Evolutionary conservation across 1,140 invertebrate genomes (phyloP).

Genomic region (Bursaphelenchus mucronatus): DNA sequence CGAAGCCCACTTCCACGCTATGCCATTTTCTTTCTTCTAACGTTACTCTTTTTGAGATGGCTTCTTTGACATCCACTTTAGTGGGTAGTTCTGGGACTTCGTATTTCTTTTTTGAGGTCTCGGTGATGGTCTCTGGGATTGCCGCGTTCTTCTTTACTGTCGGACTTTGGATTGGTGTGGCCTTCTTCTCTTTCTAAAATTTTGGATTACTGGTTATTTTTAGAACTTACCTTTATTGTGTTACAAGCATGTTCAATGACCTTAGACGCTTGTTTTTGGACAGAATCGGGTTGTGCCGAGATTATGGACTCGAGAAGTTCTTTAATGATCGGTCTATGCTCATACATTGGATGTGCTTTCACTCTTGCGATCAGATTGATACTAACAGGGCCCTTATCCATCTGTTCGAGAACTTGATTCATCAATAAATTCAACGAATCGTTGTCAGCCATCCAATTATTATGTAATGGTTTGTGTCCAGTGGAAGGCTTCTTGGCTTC

Average conservation of each 20-base stretch:
- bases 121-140: not conserved
- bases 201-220: slow-evolving; percentile 3
- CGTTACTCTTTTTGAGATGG: slow-evolving; percentile 8
- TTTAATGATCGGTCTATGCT: slow-evolving; percentile 58
- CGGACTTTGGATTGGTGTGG: slow-evolving; percentile 21
- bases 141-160: slow-evolving; percentile 7
- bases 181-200: slow-evolving; percentile 12
- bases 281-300: slow-evolving; percentile 49
- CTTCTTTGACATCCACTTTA: slow-evolving; percentile 33
- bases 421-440: slow-evolving; percentile 58
- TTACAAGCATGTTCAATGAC: slow-evolving; percentile 50
- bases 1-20: slow-evolving; percentile 56
- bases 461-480: slow-evolving; percentile 6
- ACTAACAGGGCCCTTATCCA: slow-evolving; percentile 58
- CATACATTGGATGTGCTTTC: slow-evolving; percentile 56
- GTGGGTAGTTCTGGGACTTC: slow-evolving; percentile 37
- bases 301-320: slow-evolving; percentile 59
- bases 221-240: not conserved
- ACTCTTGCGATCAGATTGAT: slow-evolving; percentile 54
- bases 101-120: slow-evolving; percentile 25
- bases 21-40: slow-evolving; percentile 50
- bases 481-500: slow-evolving; percentile 18
- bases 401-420: slow-evolving; percentile 60
- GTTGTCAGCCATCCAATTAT: slow-evolving; percentile 44
- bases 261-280: slow-evolving; percentile 59